Percentiles rank a stretch among this genome's conserved stretches.
These are phyloP conservation scores for Lophotis ruficrista DNA, from an alignment of 2,113 vertebrate species.

Conservation along the genomic window DNA sequence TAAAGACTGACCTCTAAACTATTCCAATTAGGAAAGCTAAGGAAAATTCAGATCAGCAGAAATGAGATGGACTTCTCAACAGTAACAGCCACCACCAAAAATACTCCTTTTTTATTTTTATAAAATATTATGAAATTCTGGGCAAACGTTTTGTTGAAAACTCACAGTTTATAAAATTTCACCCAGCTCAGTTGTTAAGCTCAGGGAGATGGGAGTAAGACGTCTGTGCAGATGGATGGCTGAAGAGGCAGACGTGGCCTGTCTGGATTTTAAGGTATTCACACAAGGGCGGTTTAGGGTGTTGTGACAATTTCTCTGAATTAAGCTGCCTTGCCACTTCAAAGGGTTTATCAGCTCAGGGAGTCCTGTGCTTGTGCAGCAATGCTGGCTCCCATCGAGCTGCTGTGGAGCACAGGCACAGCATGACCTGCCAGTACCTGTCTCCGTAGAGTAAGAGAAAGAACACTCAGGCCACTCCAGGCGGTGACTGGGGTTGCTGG, in stretches of 20 bases:
- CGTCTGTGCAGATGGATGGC: background rate
- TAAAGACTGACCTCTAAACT: background rate
- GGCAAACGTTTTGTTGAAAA: background rate
- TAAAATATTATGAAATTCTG: background rate
- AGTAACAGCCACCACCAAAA: background rate
- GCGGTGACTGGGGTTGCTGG: background rate
- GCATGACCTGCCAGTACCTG: background rate
- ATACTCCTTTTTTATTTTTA: background rate
- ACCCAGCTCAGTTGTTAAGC: background rate
- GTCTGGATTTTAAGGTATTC: background rate
- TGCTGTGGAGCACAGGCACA: background rate
- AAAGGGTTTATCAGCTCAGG: background rate
- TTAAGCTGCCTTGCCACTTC: background rate
- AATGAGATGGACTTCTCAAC: background rate
- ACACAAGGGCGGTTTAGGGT: background rate
- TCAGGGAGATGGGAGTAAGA: background rate
- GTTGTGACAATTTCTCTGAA: background rate
- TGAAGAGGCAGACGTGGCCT: background rate
- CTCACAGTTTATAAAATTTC: background rate
- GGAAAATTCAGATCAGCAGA: background rate
- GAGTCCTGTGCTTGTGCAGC: background rate
- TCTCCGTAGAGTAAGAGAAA: background rate
- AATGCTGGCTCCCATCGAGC: background rate
- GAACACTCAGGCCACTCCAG: background rate
- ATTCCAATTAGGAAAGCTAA: background rate